These are phyloP conservation scores for Gymnocheta viridis DNA, from an alignment of 2,888 invertebrate genomes.

Conservation along the genomic window DNA sequence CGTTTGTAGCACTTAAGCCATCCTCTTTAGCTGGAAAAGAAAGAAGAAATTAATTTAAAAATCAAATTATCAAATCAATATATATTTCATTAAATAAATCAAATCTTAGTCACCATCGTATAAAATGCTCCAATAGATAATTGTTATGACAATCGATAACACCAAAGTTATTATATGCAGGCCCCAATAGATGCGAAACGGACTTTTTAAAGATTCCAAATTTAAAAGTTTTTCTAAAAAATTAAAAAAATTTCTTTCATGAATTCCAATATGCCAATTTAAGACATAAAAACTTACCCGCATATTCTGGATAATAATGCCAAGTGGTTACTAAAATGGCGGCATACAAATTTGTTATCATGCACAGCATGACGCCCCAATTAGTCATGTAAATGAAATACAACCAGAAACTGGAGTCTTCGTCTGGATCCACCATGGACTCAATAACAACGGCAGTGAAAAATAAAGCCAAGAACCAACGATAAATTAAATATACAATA, in stretches of 20 bases:
- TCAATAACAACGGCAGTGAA: slow-evolving; percentile 78
- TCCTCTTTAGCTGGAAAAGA: slow-evolving; percentile 80
- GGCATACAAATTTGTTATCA: slow-evolving; percentile 79
- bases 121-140: slow-evolving; percentile 87
- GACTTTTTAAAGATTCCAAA: slow-evolving; percentile 77
- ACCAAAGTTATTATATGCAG: slow-evolving; percentile 86
- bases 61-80: not conserved
- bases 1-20: slow-evolving; percentile 83
- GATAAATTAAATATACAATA: slow-evolving; percentile 78
- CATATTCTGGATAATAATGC: slow-evolving; percentile 81
- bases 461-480: slow-evolving; percentile 80
- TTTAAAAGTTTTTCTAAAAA: slow-evolving; percentile 78
- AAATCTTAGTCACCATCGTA: slow-evolving; percentile 75
- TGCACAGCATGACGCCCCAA: slow-evolving; percentile 81
- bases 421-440: slow-evolving; percentile 76
- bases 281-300: slow-evolving; percentile 74
- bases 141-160: slow-evolving; percentile 87
- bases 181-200: slow-evolving; percentile 86
- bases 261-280: not conserved
- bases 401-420: slow-evolving; percentile 74
- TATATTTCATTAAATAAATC: not conserved
- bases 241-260: not conserved
- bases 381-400: slow-evolving; percentile 82
- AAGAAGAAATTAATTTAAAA: not conserved
- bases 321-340: slow-evolving; percentile 79